These are phyloP conservation scores for Lasioglossum albipes DNA, from an alignment of 1,140 invertebrate genomes.

Conservation along the genomic window DNA sequence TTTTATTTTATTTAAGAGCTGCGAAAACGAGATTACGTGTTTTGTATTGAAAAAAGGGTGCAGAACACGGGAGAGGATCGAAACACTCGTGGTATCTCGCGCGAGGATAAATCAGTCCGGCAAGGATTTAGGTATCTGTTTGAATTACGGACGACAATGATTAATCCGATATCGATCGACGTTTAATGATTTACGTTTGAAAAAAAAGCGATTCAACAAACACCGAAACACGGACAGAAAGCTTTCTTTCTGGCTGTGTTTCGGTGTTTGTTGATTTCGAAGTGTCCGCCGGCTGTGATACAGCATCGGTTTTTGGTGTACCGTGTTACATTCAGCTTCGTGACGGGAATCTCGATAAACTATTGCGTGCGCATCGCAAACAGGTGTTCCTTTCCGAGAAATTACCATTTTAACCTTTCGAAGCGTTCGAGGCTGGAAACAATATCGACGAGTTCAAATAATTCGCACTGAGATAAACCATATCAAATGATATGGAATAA, in stretches of 20 bases:
- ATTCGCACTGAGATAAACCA: background rate
- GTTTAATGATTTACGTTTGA: slow-evolving; percentile 33
- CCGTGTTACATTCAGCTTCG: background rate
- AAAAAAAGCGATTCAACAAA: slow-evolving; percentile 19
- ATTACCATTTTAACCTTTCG: background rate
- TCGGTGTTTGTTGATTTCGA: background rate
- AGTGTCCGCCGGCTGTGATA: too few relatives aligned
- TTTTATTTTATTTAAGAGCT: slow-evolving; percentile 2
- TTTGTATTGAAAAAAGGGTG: background rate
- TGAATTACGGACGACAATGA: slow-evolving; percentile 25
- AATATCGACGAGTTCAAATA: background rate
- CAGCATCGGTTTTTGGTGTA: background rate
- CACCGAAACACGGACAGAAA: too few relatives aligned
- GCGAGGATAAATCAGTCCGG: slow-evolving; percentile 23
- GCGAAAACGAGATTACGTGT: background rate
- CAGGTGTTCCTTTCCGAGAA: too few relatives aligned
- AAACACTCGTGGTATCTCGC: slow-evolving; percentile 17
- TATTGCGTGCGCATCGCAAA: background rate
- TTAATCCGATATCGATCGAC: slow-evolving; percentile 38
- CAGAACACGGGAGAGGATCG: background rate
- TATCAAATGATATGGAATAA: too few relatives aligned
- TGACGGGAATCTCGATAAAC: background rate
- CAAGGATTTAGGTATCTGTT: slow-evolving; percentile 28
- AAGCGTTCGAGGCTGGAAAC: background rate
- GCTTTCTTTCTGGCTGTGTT: background rate